Base-by-base conservation (phyloP, 2,888 invertebrate species). In the Drosophila melanocephala region DNA sequence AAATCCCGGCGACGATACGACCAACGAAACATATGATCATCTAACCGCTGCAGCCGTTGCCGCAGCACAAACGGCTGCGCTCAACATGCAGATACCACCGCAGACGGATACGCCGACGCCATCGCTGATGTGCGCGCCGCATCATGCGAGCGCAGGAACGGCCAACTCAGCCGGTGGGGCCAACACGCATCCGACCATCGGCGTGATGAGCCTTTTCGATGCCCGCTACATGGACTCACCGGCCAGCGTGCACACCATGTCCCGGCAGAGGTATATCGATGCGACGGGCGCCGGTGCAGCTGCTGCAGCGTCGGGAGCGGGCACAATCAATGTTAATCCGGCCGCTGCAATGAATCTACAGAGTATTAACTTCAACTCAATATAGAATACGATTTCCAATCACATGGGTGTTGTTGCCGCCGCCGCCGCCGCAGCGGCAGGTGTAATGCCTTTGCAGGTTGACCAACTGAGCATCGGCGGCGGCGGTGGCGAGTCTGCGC, bases 351-450 rank as follows among this genome's bases (percentile, higher is more conserved):
- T 96, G 91, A 96, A 96, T 93, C 95, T 96, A 91, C 95, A 96
- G 91, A 96, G 96, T 81, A 95, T 97, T 75, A 96, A 96, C 93
- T 96, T 96, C 87, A 96, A 96, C 93, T 95, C 96, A 91, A 96
- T 97, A 95, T 96, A 96, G 96, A 92, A 92, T 90, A 90, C 92
- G 85, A 88, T 92, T 81, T 87, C 92, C 68, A 91, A 84, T 84
- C 86, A 90, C 64, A 84, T 84, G 77, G 83, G 81, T 65, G 77
- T 79, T 80, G 83, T 83, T 47, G 75, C 81, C 51, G 75, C 75
- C 61, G 78, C 81, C 66, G 77, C 87, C 51, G 79, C 87, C 44
- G 79, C 85, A 57, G 57, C 30, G 51, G 80, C 82, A 60, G 82
- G 77, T 53, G 77, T 67, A 59, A 72, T 76, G 82, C 76, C 71